A percentile compares a stretch with the other conserved stretches of the same genome.
phyloP scores from a whole-genome alignment of 1,140 invertebrate genomes.

The Aporrectodea caliginosa region DNA sequence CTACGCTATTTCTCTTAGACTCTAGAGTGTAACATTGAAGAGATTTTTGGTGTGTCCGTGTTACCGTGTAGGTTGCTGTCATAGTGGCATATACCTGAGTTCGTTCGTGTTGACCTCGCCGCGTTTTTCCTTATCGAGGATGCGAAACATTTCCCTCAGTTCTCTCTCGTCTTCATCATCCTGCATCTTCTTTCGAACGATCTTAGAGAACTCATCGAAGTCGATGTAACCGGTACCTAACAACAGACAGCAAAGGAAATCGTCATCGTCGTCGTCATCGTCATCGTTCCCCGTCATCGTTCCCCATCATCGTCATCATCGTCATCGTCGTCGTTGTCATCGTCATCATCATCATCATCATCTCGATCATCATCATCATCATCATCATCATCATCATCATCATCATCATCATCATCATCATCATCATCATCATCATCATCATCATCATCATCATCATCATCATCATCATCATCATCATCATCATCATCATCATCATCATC shows the following conservation, averaged over 20 bases:
- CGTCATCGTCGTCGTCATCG: neutral
- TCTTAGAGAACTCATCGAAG: constrained; percentile 50
- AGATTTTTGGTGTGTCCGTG: neutral
- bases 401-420: neutral
- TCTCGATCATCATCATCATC: neutral
- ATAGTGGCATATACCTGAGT: constrained; percentile 34
- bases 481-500: too few species aligned
- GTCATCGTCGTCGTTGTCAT: neutral
- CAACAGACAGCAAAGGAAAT: constrained; percentile 25
- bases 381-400: neutral
- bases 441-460: too few species aligned
- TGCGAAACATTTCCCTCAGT: constrained; percentile 55
- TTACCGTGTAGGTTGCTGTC: neutral
- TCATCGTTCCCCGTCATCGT: neutral
- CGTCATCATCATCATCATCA: neutral
- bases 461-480: too few species aligned
- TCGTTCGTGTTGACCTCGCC: constrained; percentile 54
- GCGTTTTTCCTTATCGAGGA: constrained; percentile 55
- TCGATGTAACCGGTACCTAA: constrained; percentile 43
- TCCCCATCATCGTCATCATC: neutral
- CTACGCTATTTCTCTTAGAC: constrained; percentile 1
- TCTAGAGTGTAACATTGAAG: neutral
- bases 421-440: too few species aligned
- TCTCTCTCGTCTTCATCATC: constrained; percentile 56
- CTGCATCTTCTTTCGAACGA: constrained; percentile 51